A percentile compares a stretch with the other conserved stretches of the same genome.
phyloP scores from a whole-genome alignment of 2,888 invertebrate species.

The Acrocera orbiculus region DNA sequence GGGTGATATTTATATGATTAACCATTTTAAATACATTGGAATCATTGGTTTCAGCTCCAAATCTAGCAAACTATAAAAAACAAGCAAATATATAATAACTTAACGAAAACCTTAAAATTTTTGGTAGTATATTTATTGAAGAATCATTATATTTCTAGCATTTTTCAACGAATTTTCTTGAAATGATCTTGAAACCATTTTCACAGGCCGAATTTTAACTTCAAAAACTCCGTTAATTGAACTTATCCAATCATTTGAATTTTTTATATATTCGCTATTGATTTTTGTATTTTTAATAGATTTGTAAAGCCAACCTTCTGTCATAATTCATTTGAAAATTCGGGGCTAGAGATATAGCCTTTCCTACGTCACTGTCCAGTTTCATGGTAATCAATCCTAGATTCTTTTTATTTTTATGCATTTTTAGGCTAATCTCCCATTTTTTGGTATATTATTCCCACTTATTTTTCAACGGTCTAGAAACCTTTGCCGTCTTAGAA shows the following conservation, averaged over 20 bases:
- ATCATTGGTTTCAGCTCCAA: no score
- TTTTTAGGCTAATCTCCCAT: no score
- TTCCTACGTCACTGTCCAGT: no score
- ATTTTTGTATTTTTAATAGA: constrained; percentile 17
- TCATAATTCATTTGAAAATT: no score
- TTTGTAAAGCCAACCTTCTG: constrained; percentile 23
- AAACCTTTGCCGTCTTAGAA: no score
- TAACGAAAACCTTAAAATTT: constrained; percentile 26
- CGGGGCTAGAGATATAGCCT: no score
- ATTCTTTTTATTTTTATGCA: no score
- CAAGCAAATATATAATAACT: constrained; percentile 16
- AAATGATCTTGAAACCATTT: constrained; percentile 11
- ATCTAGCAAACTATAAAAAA: background rate
- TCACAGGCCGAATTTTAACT: constrained; percentile 18
- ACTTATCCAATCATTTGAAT: constrained; percentile 17
- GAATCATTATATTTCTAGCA: constrained; percentile 5
- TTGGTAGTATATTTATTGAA: constrained; percentile 12
- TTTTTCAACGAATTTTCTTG: constrained; percentile 8
- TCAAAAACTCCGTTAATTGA: constrained; percentile 20
- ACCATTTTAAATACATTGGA: no score
- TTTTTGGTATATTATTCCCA: no score
- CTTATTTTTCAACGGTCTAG: no score
- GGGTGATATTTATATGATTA: no score
- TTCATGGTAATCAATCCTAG: no score
- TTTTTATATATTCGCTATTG: constrained; percentile 9